Conservation (phyloP, 2,888 invertebrate genomes). For the Vanessa cardui region DNA sequence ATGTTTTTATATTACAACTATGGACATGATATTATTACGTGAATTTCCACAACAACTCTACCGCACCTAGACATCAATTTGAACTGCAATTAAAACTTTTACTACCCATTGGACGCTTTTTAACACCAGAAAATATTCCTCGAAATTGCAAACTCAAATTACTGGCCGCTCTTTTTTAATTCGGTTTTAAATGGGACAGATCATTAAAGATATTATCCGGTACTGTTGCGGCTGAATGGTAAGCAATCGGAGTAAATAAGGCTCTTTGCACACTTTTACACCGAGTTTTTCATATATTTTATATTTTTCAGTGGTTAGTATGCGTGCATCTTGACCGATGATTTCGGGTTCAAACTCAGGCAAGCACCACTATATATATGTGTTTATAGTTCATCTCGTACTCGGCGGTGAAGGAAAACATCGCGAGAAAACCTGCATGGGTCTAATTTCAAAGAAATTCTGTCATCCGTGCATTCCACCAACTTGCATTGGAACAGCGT, state of each 20-base stretch:
- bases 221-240: not conserved
- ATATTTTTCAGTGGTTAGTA: no score
- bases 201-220: constrained; percentile 4
- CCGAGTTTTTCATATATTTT: not conserved
- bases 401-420: no score
- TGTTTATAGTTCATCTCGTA: no score
- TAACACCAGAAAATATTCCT: constrained; percentile 50
- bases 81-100: constrained; percentile 72
- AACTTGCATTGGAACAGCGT: no score
- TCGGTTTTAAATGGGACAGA: not conserved
- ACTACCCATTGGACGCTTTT: constrained; percentile 54
- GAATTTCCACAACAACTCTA: constrained; percentile 36
- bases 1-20: no score
- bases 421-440: no score
- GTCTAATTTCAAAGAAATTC: no score
- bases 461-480: no score
- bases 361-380: no score
- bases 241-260: not conserved
- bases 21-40: constrained; percentile 29
- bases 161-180: constrained; percentile 6
- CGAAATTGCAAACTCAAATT: constrained; percentile 22
- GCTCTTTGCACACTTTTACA: not conserved
- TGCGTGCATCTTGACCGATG: no score
- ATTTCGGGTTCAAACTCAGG: no score
- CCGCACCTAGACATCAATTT: constrained; percentile 61